These are phyloP conservation scores for Acanthococcus lagerstroemiae DNA, from an alignment of 2,888 invertebrate genomes.

Conservation along the genomic window DNA sequence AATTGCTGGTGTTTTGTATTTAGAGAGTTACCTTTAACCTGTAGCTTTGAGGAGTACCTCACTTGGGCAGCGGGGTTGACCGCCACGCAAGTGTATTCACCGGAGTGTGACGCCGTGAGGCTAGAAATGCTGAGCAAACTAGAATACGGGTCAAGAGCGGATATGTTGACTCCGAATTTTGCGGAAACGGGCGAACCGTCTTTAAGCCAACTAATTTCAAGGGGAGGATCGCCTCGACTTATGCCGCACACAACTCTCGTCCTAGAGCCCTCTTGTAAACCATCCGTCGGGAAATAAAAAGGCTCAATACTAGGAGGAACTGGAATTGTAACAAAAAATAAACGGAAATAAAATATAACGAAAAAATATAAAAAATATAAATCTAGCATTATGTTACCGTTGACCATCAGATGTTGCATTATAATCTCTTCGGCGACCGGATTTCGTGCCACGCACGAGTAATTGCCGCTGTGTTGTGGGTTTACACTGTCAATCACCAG, in stretches of 20 bases:
- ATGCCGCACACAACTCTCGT: conserved; percentile 72
- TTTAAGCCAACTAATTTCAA: conserved; percentile 71
- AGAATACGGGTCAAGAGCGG: conserved; percentile 64
- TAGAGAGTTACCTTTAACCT: conserved; percentile 61
- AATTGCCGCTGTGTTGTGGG: conserved; percentile 67
- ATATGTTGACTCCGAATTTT: conserved; percentile 52
- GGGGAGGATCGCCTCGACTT: conserved; percentile 68
- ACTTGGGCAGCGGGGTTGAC: conserved; percentile 68
- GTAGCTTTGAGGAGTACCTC: conserved; percentile 66
- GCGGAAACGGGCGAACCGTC: conserved; percentile 61
- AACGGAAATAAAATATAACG: conserved; percentile 31
- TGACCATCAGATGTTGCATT: conserved; percentile 63
- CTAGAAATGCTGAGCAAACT: conserved; percentile 67
- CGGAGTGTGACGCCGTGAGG: conserved; percentile 62
- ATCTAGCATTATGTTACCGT: conserved; percentile 52
- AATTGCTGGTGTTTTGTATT: conserved; percentile 25
- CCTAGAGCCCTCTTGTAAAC: conserved; percentile 69
- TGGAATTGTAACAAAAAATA: conserved; percentile 41
- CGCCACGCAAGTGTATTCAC: conserved; percentile 68
- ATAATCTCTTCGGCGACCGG: conserved; percentile 62
- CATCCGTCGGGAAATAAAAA: conserved; percentile 67
- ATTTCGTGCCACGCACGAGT: conserved; percentile 63
- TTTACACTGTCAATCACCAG: conserved; percentile 64
- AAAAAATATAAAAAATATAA: conserved; percentile 32
- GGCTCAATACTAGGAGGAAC: conserved; percentile 78